phyloP scores from a whole-genome alignment of 2,797 vertebrate species.

The Cossypha niveicapilla region DNA sequence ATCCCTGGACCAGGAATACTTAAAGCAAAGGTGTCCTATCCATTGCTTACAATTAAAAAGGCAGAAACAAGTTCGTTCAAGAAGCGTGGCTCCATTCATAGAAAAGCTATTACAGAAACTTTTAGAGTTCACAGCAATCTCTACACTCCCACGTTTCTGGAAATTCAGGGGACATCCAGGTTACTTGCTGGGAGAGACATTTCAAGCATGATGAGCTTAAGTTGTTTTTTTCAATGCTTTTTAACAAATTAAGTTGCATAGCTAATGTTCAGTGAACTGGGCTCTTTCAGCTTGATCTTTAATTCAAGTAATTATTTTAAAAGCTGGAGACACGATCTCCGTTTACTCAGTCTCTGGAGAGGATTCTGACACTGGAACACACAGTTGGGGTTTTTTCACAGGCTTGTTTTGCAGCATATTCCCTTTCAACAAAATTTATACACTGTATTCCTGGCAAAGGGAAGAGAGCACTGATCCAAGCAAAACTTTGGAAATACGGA shows the following conservation, averaged over 20 bases:
- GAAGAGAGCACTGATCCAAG: background rate
- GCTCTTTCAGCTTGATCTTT: background rate
- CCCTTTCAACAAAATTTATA: background rate
- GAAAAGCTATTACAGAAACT: background rate
- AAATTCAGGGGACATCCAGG: background rate
- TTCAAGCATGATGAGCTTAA: background rate
- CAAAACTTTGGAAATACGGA: background rate
- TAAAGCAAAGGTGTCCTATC: background rate
- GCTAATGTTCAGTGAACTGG: background rate
- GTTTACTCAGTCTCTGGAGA: background rate
- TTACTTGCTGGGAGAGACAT: background rate
- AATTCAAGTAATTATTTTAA: slow-evolving; percentile 44
- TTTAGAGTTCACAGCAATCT: background rate
- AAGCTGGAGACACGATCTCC: background rate
- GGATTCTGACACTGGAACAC: background rate
- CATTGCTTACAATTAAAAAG: background rate
- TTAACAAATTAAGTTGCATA: slow-evolving; percentile 26
- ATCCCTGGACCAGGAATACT: background rate
- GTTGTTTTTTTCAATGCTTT: slow-evolving; percentile 11
- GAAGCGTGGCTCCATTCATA: background rate
- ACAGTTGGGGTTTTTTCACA: background rate
- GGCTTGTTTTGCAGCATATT: background rate
- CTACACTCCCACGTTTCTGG: background rate
- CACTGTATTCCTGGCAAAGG: background rate
- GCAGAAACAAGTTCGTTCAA: background rate